Base-by-base conservation (phyloP, 2,888 invertebrate species). In the Meandrusa payeni region DNA sequence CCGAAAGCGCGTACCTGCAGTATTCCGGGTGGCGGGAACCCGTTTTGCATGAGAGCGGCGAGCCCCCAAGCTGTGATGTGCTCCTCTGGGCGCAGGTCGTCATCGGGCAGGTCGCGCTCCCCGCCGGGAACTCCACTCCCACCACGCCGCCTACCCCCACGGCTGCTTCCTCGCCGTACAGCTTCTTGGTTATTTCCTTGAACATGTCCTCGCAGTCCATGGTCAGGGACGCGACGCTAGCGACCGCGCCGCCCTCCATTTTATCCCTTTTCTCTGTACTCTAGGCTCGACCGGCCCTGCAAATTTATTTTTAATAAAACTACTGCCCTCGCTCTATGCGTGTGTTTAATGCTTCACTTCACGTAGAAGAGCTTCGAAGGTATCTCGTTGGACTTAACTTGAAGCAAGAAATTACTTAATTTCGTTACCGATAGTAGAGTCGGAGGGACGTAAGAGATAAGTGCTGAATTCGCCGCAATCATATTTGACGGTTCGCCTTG, bases 111-210 rank as follows among this genome's bases (percentile, higher is more conserved):
- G 55, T 91, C 91, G 48, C 89, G 76, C 64, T 78, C 86, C 15
- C 78, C 81, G 1, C 78, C 9, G 82, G 82, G 69, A 85, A 85
- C 68, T 85, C 79, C 32, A 76, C 82, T 37, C 59, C 58, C 41
- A 77, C 71, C 40, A 61, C 68, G 39, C 59, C 69, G 42, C 64
- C 67, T 45, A 54, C 59, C 26, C 62, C 66, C 47, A 68, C 69
- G n/a, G 64, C 66, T 17, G 85, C 77, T 78, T 96, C 95, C 78
- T 95, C 95, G 52, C 96, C 96, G 83, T 96, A 96, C 57, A 96
- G 89, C 88, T 96, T 96, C 76, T 95, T 92, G 51, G 96, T 96
- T 70, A 96, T 96, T 90, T 96, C 96, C 80, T 96, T 96, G 77
- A 94, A 94, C 93, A 94, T 94, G 72, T 94, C 94, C 83, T 95